Percentiles rank a stretch among this genome's conserved stretches.
Conservation (phyloP, 1,140 invertebrate species). For the Drosophila tropicalis region DNA sequence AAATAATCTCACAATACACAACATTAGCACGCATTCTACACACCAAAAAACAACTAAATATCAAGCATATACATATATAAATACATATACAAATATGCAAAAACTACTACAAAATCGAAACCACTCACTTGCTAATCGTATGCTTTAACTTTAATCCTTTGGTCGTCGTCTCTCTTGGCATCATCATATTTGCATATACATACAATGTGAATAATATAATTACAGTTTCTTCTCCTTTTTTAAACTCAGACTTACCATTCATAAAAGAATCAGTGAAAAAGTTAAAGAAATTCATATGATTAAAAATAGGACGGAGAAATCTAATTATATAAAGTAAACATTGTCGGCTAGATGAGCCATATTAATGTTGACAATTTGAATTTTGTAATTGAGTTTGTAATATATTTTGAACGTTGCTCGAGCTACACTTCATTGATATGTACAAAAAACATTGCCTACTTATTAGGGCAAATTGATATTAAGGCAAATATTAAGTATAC, state of each 20-base stretch:
- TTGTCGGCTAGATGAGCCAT: too few species aligned
- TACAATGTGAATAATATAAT: too few species aligned
- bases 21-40: constrained; percentile 30
- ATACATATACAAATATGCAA: constrained; percentile 21
- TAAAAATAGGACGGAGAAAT: too few species aligned
- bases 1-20: constrained; percentile 52
- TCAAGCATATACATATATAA: neutral
- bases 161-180: constrained; percentile 46
- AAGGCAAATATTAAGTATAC: too few species aligned
- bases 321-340: too few species aligned
- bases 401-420: too few species aligned
- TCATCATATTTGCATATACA: constrained; percentile 7
- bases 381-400: too few species aligned
- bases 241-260: too few species aligned
- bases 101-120: constrained; percentile 26
- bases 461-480: neutral
- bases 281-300: too few species aligned
- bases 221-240: too few species aligned
- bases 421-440: neutral
- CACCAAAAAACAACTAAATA: constrained; percentile 7
- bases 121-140: constrained; percentile 52
- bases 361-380: too few species aligned
- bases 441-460: neutral
- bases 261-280: too few species aligned
- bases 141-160: constrained; percentile 45